phyloP scores from a whole-genome alignment of 2,888 invertebrate genomes.

The Malacosoma neustria region DNA sequence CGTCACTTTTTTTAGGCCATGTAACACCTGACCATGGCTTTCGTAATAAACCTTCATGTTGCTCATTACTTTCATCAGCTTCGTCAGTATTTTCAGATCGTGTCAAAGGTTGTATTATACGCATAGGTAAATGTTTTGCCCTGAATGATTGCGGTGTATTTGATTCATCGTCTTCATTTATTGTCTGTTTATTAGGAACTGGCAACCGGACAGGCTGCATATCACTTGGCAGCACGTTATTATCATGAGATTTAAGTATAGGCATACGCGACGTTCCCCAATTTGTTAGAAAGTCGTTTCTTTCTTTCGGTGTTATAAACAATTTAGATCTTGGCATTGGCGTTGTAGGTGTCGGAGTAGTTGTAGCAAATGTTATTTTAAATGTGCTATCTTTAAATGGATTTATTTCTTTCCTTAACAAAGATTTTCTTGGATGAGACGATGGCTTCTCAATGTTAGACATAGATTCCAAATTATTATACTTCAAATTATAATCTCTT shows the following conservation, averaged over 20 bases:
- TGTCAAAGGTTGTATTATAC: neutral
- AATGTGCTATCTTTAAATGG: conserved; percentile 22
- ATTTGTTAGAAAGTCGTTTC: neutral
- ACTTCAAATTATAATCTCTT: conserved; percentile 3
- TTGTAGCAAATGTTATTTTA: conserved; percentile 25
- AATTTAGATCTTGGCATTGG: neutral
- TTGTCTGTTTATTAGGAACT: neutral
- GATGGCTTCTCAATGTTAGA: neutral
- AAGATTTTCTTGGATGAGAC: conserved; percentile 7
- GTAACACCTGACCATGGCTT: neutral
- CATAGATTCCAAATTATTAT: neutral
- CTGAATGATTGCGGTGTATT: neutral
- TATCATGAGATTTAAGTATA: neutral
- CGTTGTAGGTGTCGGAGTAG: conserved; percentile 13
- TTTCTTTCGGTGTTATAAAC: neutral
- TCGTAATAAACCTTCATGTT: neutral
- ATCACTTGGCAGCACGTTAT: neutral
- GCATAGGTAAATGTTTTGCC: neutral
- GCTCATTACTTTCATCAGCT: neutral
- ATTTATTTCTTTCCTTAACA: conserved; percentile 13
- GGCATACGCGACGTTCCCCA: neutral
- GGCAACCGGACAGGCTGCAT: neutral
- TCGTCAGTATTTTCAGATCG: neutral
- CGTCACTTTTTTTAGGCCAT: conserved; percentile 23
- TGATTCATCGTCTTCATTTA: neutral